phyloP scores from a whole-genome alignment of 92 coral and sea anemone species.

The Phenganax subtilis region DNA sequence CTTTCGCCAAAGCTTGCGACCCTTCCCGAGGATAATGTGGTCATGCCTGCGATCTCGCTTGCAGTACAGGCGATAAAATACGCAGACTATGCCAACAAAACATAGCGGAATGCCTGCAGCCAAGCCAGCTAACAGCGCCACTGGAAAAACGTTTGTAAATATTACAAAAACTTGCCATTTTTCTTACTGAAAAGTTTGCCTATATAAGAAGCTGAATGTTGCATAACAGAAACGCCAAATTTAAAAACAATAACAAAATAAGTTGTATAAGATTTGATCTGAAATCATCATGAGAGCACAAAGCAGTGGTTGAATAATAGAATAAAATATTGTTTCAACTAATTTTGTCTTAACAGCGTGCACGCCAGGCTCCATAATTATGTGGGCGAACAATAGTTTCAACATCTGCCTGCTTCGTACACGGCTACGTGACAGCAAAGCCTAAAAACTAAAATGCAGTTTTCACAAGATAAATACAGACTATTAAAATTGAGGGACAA shows the following conservation, averaged over 20 bases:
- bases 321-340: background rate
- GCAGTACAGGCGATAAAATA: conserved; percentile 86
- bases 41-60: conserved; percentile 62
- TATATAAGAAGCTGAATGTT: too few species aligned
- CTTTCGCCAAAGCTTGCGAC: conserved; percentile 86
- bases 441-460: background rate
- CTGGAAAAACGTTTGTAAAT: background rate
- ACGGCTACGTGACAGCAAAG: background rate
- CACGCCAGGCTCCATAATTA: background rate
- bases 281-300: background rate
- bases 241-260: too few species aligned
- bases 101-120: conserved; percentile 95
- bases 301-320: background rate
- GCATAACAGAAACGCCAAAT: too few species aligned
- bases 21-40: conserved; percentile 60
- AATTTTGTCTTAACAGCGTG: background rate
- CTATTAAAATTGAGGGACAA: too few species aligned
- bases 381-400: background rate
- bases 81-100: conserved; percentile 71
- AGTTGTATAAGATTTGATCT: too few species aligned
- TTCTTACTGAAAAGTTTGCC: background rate
- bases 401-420: background rate
- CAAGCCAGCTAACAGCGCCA: conserved; percentile 62
- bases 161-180: too few species aligned
- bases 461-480: background rate